phyloP scores from a whole-genome alignment of 2,113 vertebrate species.

The Danio rerio region DNA sequence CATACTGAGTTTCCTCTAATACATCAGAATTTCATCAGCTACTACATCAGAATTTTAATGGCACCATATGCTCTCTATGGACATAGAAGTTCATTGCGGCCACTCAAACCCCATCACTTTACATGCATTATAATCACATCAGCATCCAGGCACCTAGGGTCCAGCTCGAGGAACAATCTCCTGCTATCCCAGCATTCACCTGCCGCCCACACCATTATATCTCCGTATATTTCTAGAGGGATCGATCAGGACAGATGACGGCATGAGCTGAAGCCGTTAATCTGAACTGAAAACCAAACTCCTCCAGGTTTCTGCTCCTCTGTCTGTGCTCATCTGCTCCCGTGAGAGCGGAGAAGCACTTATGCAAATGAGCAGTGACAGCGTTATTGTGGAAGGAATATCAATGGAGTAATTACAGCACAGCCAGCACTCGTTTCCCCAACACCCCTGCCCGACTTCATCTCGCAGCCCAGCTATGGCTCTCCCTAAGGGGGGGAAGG shows the following conservation, averaged over 20 bases:
- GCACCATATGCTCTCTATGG: background rate
- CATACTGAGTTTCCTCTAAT: background rate
- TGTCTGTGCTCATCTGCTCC: slow-evolving; percentile 86
- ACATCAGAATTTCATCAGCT: background rate
- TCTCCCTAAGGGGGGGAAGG: slow-evolving; percentile 90
- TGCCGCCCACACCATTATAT: slow-evolving; percentile 4
- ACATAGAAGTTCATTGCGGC: background rate
- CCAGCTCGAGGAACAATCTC: slow-evolving; percentile 4
- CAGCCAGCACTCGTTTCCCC: slow-evolving; percentile 65
- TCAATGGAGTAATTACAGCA: slow-evolving; percentile 99
- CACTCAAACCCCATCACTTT: slow-evolving; percentile 14
- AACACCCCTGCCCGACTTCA: slow-evolving; percentile 85
- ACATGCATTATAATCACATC: slow-evolving; percentile 11
- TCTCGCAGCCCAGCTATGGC: slow-evolving; percentile 84
- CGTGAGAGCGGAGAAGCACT: slow-evolving; percentile 79
- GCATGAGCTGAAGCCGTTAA: slow-evolving; percentile 49
- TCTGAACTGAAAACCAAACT: slow-evolving; percentile 80
- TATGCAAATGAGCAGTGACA: slow-evolving; percentile 99
- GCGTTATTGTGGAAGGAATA: slow-evolving; percentile 99
- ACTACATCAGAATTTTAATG: slow-evolving; percentile 10
- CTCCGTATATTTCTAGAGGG: background rate
- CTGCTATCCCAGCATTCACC: background rate
- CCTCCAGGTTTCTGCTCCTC: slow-evolving; percentile 85
- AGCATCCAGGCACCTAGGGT: background rate
- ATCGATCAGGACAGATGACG: slow-evolving; percentile 30